Base-by-base conservation (phyloP, 2,888 invertebrate genomes). In the Tinea semifulvella region DNA sequence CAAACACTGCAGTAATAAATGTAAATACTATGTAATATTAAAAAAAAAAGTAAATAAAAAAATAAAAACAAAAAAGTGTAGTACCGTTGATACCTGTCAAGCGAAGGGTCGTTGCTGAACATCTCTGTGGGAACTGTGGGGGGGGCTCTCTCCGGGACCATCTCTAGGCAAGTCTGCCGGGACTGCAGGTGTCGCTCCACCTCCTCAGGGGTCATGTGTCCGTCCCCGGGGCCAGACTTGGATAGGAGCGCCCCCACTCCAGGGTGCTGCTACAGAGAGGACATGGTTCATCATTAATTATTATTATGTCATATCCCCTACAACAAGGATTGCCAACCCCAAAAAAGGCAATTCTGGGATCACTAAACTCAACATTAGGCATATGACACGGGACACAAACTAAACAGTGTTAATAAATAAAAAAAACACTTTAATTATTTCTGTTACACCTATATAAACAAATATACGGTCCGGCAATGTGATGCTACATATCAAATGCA, bases 101-200 rank as follows among this genome's bases (percentile, higher is more conserved):
- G 74, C 1, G 94, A 94, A 44, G 93, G 93, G 58, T 96, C 95
- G 70, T 95, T 95, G 70, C 94, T 95, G 62, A 96, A 96, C 90
- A 96, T 94, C 74, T 96, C 95, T 28, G 90, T 92, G 3, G 96
- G 96, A 19, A 96, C 92, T 8, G 94, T 93, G 1, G 93, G 89
- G 0, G 94, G 93, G 20, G 94, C 92, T 53, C 92, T 86, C 65
- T 94, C 94, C 1, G 92, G 91, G 50, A 92, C 83, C 50, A 93
- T 75, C 67, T 93, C 91, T 73, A 91, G 75, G 62, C 91, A 88
- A 17, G 88, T 88, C 56, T 92, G 92, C 11, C 91, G 82, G 10
- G 94, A 91, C 65, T 95, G 94, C 49, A 96, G 75, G 64, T 96
- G 95, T 27, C 94, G 84, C 65, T 95, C 94, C 5, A 95, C 91